phyloP scores from a whole-genome alignment of 2,113 vertebrate genomes.

The Ciconia boyciana region DNA sequence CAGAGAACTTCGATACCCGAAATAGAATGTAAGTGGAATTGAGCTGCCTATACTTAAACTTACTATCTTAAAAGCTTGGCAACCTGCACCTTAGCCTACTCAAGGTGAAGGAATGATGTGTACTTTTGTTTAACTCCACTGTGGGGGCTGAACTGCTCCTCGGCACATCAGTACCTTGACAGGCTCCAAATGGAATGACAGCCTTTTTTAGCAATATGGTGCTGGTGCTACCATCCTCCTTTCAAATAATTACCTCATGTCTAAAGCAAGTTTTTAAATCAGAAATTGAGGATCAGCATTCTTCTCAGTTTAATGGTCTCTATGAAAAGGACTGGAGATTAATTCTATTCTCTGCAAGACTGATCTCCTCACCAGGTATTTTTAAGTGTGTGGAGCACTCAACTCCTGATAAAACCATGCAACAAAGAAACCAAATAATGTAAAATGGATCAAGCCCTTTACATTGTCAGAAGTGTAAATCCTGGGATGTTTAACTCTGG shows the following conservation, averaged over 20 bases:
- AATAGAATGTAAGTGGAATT: constrained; percentile 17
- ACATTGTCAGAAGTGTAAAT: not conserved
- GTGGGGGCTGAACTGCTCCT: not conserved
- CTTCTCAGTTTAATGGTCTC: not conserved
- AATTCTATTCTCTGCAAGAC: not conserved
- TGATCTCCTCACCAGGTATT: not conserved
- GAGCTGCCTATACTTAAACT: constrained; percentile 22
- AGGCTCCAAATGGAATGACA: not conserved
- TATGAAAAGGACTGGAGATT: not conserved
- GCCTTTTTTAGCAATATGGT: not conserved
- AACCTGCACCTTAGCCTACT: not conserved
- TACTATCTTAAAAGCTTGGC: not conserved
- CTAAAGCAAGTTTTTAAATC: not conserved
- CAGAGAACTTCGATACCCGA: not conserved
- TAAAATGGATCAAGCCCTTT: not conserved
- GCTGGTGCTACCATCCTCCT: not conserved
- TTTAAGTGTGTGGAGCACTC: not conserved
- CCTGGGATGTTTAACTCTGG: not conserved
- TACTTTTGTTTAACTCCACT: not conserved
- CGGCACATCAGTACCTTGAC: not conserved
- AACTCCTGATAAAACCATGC: not conserved
- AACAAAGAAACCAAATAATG: not conserved
- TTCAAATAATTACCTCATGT: not conserved
- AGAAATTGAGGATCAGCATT: not conserved
- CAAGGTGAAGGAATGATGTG: not conserved